A percentile compares a stretch with the other conserved stretches of the same genome.
Evolutionary conservation across 2,797 vertebrate genomes (phyloP).

Genomic region (Aulostomus chinensis): DNA sequence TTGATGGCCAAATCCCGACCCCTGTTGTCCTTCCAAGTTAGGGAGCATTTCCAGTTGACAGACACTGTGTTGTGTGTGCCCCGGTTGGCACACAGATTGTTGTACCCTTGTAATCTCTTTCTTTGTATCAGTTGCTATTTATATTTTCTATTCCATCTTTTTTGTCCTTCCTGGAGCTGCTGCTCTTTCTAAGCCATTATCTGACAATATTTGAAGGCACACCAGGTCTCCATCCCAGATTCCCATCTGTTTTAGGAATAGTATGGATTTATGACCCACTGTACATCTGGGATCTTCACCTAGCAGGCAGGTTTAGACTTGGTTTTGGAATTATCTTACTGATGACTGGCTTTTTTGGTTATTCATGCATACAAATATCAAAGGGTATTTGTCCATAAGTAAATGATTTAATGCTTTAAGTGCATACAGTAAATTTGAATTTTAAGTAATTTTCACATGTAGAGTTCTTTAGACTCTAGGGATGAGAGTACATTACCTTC

Average conservation of each 20-base stretch:
- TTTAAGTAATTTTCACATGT: too few relatives aligned
- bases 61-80: constrained; percentile 53
- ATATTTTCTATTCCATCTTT: constrained; percentile 21
- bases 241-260: constrained; percentile 18
- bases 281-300: not conserved
- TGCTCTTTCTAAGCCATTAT: constrained; percentile 16
- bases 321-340: constrained; percentile 8
- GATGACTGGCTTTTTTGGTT: constrained; percentile 3
- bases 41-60: constrained; percentile 71
- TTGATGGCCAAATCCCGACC: constrained; percentile 79
- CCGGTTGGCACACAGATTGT: constrained; percentile 34
- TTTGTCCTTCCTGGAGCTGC: constrained; percentile 18
- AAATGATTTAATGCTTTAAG: constrained; percentile 2
- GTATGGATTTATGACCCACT: constrained; percentile 4
- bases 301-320: not conserved
- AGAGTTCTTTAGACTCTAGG: too few relatives aligned
- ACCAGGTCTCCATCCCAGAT: constrained; percentile 16
- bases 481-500: too few relatives aligned
- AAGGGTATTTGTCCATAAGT: not conserved
- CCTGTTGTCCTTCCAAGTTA: constrained; percentile 81
- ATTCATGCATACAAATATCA: not conserved
- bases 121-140: constrained; percentile 26
- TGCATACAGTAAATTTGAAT: too few relatives aligned
- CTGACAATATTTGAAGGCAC: constrained; percentile 8
- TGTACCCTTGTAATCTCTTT: constrained; percentile 31